Evolutionary conservation across 1,140 invertebrate species (phyloP).

Genomic region (Sycophaga agraensis): DNA sequence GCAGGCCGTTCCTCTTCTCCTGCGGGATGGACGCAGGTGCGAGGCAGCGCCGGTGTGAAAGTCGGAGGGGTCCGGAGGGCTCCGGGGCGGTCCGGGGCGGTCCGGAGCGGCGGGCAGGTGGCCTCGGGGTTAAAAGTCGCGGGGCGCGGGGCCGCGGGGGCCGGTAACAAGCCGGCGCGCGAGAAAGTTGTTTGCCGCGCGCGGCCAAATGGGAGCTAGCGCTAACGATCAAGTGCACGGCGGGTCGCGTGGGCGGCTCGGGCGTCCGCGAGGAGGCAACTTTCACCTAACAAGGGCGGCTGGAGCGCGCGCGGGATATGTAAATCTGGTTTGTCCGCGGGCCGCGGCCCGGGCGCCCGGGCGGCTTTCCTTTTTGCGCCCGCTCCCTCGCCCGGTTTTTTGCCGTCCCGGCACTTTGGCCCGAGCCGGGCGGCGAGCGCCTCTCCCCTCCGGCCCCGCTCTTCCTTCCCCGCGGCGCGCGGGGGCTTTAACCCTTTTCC

Average conservation of each 20-base stretch:
- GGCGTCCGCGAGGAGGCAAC: conserved; percentile 40
- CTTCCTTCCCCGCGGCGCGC: conserved; percentile 28
- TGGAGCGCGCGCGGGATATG: conserved; percentile 40
- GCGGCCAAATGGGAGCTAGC: not conserved
- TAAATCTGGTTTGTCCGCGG: conserved; percentile 51
- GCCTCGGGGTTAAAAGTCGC: no score
- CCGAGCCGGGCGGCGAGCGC: no score
- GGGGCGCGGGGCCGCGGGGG: no score
- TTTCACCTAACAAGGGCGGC: conserved; percentile 50
- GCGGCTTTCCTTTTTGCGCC: not conserved
- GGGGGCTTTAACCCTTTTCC: conserved; percentile 56
- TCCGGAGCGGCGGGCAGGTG: no score
- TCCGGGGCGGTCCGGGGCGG: no score
- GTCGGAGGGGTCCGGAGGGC: no score
- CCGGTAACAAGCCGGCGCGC: no score
- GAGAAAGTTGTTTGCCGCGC: not conserved
- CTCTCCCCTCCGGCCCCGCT: conserved; percentile 16
- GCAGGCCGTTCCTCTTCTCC: no score
- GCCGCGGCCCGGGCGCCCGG: no score
- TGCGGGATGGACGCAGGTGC: no score
- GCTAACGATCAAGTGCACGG: conserved; percentile 39
- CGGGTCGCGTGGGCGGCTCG: not conserved
- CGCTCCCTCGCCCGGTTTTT: conserved; percentile 1
- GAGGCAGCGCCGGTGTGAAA: no score
- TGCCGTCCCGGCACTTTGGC: not conserved